These are phyloP conservation scores for Fragum sueziense DNA, from an alignment of 2,888 invertebrate genomes.

Conservation along the genomic window DNA sequence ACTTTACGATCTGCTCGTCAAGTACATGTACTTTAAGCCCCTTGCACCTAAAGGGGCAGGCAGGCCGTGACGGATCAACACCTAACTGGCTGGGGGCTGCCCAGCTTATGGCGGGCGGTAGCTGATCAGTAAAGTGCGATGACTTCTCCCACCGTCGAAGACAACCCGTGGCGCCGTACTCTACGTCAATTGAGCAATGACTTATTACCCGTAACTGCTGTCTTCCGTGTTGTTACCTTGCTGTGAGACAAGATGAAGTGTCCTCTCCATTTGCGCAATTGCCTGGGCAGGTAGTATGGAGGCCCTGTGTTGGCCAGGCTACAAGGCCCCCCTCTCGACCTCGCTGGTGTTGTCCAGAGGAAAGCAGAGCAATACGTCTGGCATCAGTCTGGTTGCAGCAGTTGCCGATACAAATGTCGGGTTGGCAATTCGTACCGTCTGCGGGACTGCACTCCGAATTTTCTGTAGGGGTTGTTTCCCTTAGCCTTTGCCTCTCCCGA, in stretches of 20 bases:
- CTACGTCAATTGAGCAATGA: slow-evolving; percentile 13
- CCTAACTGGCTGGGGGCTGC: slow-evolving; percentile 27
- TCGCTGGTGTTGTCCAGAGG: slow-evolving; percentile 5
- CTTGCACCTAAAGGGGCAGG: slow-evolving; percentile 7
- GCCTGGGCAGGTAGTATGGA: neutral
- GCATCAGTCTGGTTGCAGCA: slow-evolving; percentile 11
- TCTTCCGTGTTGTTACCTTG: neutral
- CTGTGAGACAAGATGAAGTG: neutral
- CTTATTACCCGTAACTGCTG: slow-evolving; percentile 7
- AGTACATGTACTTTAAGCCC: neutral
- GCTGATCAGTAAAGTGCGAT: too few species aligned
- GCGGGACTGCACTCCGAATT: neutral
- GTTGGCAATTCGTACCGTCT: neutral
- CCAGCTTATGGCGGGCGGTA: slow-evolving; percentile 19
- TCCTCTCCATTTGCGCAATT: neutral
- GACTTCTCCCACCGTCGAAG: too few species aligned
- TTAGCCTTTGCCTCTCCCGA: neutral
- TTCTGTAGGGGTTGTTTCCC: neutral
- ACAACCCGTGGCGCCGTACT: slow-evolving; percentile 22
- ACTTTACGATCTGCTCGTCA: neutral
- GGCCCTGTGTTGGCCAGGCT: slow-evolving; percentile 2
- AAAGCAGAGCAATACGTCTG: slow-evolving; percentile 12
- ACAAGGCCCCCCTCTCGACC: neutral
- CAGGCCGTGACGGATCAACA: slow-evolving; percentile 11
- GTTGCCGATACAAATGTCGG: neutral